Evolutionary conservation across 2,797 vertebrate species (phyloP).

Genomic region (Eutrigla gurnardus): DNA sequence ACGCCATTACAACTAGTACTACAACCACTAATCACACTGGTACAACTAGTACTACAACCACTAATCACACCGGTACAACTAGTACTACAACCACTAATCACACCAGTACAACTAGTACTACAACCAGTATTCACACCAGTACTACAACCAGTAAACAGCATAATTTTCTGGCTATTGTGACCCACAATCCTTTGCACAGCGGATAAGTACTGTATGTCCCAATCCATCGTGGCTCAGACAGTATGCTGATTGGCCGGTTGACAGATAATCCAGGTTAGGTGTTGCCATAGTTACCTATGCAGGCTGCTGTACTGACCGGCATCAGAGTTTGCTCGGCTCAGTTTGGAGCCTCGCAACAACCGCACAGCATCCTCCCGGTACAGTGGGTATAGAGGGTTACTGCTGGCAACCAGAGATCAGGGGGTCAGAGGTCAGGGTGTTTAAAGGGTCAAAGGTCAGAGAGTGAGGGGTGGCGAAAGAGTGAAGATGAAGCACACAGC

Average conservation of each 20-base stretch:
- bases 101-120: neutral
- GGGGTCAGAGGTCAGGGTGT: slow-evolving; percentile 8
- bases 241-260: slow-evolving; percentile 15
- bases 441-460: neutral
- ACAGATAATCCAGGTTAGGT: slow-evolving; percentile 31
- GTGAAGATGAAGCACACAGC: slow-evolving; percentile 25
- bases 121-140: neutral
- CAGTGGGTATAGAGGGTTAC: slow-evolving; percentile 83
- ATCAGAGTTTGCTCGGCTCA: slow-evolving; percentile 85
- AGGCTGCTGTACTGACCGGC: slow-evolving; percentile 82
- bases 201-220: no score
- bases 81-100: neutral
- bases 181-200: no score
- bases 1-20: no score
- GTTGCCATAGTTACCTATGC: slow-evolving; percentile 83
- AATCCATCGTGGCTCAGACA: neutral
- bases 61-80: neutral
- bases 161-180: no score
- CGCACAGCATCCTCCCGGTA: slow-evolving; percentile 90
- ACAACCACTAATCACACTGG: neutral
- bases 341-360: slow-evolving; percentile 84
- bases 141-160: no score
- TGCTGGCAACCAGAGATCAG: slow-evolving; percentile 65
- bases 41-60: neutral
- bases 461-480: neutral